These are phyloP conservation scores for Belonocnema kinseyi DNA, from an alignment of 1,140 invertebrate genomes.

Conservation along the genomic window DNA sequence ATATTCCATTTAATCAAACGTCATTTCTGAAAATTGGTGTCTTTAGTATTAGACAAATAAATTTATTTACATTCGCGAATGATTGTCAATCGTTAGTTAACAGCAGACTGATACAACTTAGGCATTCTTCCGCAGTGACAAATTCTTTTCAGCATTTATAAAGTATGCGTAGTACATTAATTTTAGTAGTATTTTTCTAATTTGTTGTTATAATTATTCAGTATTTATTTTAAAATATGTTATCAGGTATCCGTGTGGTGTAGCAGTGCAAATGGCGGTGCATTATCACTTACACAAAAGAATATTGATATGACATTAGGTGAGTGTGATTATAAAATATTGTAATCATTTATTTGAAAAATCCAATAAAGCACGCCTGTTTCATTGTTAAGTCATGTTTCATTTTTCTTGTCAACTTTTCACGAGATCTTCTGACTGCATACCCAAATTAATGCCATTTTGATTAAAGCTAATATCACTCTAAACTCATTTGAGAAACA, in stretches of 20 bases:
- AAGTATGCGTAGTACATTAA: not conserved
- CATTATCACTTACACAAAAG: conserved; percentile 83
- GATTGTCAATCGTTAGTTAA: not conserved
- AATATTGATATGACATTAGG: conserved; percentile 90
- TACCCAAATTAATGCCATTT: no score
- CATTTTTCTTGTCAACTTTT: no score
- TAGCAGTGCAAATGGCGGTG: conserved; percentile 83
- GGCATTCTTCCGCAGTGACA: no score
- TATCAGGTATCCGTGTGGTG: conserved; percentile 82
- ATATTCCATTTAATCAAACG: not conserved
- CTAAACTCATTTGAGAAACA: no score
- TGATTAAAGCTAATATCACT: no score
- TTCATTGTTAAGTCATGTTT: no score
- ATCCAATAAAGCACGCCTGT: no score
- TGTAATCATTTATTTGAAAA: not conserved
- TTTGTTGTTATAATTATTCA: not conserved
- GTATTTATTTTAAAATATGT: conserved; percentile 55
- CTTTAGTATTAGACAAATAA: not conserved
- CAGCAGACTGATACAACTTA: no score
- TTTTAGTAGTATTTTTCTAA: conserved; percentile 6
- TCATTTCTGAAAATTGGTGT: not conserved
- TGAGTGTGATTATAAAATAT: conserved; percentile 71
- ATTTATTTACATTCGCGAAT: not conserved
- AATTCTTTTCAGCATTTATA: no score
- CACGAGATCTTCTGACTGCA: no score